Base-by-base conservation (phyloP, 2,888 invertebrate species). In the Ectemnius lituratus region DNA sequence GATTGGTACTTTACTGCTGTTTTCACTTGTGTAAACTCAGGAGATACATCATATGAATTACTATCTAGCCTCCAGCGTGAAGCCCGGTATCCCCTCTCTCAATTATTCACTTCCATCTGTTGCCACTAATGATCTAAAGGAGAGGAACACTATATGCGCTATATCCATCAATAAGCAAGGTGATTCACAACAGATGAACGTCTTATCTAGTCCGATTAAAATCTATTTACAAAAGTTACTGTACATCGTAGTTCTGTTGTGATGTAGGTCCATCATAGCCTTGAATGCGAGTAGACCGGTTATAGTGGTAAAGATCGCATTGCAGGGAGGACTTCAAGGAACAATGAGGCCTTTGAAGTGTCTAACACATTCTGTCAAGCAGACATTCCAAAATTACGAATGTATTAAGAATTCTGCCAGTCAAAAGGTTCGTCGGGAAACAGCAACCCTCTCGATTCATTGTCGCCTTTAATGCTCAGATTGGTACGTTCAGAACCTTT, bases 61-160 rank as follows among this genome's bases (percentile, higher is more conserved):
- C 70, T 60, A 56, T 70, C 57, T 61, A 67, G 56, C 73, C 69
- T 78, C 73, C 79, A 84, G 77, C 70, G 81, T 84, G 81, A 81
- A 82, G 37, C 37, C 11, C 37, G 37, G 11, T 37, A 11, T 37
- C 37, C 8, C 37, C 82, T 75, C 62, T 60, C 23, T 70, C 68
- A n/a, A 47, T 47, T 47, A 27, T 46, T 57, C 23, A 64, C 66
- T 72, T 76, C 70, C 73, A 70, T 84, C 70, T 78, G 78, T 75
- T 73, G 66, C 65, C 75, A 80, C 72, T 73, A 81, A 70, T 82
- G 72, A 74, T 78, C 80, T 86, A 87, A 85, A 85, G 80, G 79
- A 85, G 86, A 88, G 84, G 84, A 87, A 88, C 87, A 85, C 84
- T 86, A 86, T 86, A 84, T 83, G 82, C 83, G 85, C 83, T 85